phyloP scores from a whole-genome alignment of 2,797 vertebrate genomes.

The Pangasius macronema region DNA sequence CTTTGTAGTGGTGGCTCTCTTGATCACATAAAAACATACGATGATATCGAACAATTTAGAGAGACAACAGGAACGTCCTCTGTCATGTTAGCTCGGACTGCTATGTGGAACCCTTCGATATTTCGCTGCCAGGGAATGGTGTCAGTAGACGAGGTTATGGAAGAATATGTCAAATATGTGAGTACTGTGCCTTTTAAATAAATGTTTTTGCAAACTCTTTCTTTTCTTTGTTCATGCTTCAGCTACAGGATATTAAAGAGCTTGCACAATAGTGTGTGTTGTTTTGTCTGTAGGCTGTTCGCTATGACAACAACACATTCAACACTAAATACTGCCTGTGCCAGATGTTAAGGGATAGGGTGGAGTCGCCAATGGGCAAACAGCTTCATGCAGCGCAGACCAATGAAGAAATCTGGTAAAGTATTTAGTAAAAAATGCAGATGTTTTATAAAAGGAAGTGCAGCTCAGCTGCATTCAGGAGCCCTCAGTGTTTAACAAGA shows the following conservation, averaged over 20 bases:
- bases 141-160: constrained; percentile 85
- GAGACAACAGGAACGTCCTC: constrained; percentile 79
- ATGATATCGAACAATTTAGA: constrained; percentile 67
- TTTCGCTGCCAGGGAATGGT: constrained; percentile 82
- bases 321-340: constrained; percentile 98
- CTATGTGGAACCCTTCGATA: constrained; percentile 97
- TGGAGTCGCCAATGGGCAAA: constrained; percentile 90
- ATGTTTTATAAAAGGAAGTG: constrained; percentile 15
- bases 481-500: not conserved
- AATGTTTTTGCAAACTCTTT: not conserved
- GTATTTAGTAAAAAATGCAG: constrained; percentile 6
- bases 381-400: constrained; percentile 89
- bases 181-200: constrained; percentile 49
- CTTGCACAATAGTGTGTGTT: not conserved
- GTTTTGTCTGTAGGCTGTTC: constrained; percentile 78
- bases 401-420: constrained; percentile 87
- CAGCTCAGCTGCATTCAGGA: not conserved
- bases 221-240: constrained; percentile 14
- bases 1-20: constrained; percentile 71
- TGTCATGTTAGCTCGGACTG: constrained; percentile 91
- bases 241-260: not conserved
- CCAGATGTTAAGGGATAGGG: constrained; percentile 91
- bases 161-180: constrained; percentile 91
- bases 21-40: constrained; percentile 68
- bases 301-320: constrained; percentile 91